phyloP scores from a whole-genome alignment of 2,888 invertebrate species.

The Eupeodes latifasciatus region DNA sequence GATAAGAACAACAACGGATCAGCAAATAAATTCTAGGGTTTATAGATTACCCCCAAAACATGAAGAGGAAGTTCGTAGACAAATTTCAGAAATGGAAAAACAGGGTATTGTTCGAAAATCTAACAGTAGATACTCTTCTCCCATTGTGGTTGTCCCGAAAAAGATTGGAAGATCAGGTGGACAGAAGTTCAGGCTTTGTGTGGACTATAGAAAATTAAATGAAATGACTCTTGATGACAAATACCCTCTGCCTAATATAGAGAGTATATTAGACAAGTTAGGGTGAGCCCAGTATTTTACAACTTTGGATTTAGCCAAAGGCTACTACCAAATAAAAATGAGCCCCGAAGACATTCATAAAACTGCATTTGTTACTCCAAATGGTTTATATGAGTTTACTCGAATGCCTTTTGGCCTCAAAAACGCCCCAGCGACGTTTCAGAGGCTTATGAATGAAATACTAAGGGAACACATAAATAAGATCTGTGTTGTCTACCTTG shows the following conservation, averaged over 20 bases:
- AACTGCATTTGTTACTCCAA: too few species aligned
- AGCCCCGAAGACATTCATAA: too few species aligned
- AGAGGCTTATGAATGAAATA: constrained; percentile 43
- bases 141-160: constrained; percentile 28
- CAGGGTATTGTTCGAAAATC: constrained; percentile 45
- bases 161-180: constrained; percentile 22
- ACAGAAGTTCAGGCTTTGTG: constrained; percentile 15
- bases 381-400: constrained; percentile 43
- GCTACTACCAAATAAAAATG: too few species aligned
- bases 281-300: too few species aligned
- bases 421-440: constrained; percentile 41
- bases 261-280: constrained; percentile 41
- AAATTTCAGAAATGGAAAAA: constrained; percentile 28
- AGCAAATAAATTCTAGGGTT: background rate
- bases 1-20: background rate
- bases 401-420: constrained; percentile 53
- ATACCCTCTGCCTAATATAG: constrained; percentile 31
- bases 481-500: constrained; percentile 22
- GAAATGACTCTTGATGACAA: constrained; percentile 30
- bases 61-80: constrained; percentile 21
- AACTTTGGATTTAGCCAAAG: too few species aligned
- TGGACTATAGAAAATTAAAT: background rate
- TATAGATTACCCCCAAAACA: constrained; percentile 19
- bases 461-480: constrained; percentile 13
- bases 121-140: constrained; percentile 23